Evolutionary conservation across 2,888 invertebrate genomes (phyloP), one percentile per base, ranked within the genome.

Genomic region (Synergus umbraculus): DNA sequence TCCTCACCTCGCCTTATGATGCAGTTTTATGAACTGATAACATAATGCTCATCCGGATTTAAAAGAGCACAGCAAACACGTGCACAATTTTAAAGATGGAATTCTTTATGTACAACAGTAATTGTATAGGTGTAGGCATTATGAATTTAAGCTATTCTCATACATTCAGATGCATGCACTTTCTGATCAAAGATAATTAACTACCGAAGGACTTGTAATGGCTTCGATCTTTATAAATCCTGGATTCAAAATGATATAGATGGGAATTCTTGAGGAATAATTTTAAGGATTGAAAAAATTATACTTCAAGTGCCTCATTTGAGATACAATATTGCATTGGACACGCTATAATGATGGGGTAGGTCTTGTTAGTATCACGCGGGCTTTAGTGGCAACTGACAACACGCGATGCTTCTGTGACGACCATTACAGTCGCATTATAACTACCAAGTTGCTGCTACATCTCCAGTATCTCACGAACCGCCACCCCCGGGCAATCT

Each of bases 291-390:
- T 69, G 54, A 22, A 69, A 69, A 69, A 54, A 69, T 49, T 69
- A 49, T 37, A 46, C 49, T 69, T 54, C 69, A 69, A 69, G 69
- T 69, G 49, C 49, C 69, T 69, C 69, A 69, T 69, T 69, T 69
- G 69, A 15, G 49, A 69, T 69, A 69, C 69, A 69, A 69, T 69
- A 69, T 69, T 69, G 54, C 49, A 69, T 69, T 49, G 69, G 69
- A 54, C 69, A 69, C 69, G 69, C 69, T 54, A 69, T 69, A 69
- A 69, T 69, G 49, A 69, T 69, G 81, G 82, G 87, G 88, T 87
- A 90, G 89, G 89, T 90, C 90, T 91, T 83, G 85, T 79, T 89
- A 88, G 87, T 89, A 91, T 89, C 90, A 90, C 91, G 90, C 88
- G 86, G 86, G 85, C 86, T 83, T 83, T 78, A 86, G 82, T 86